These are phyloP conservation scores for Phyllotreta cruciferae DNA, from an alignment of 2,888 invertebrate species.

Conservation along the genomic window DNA sequence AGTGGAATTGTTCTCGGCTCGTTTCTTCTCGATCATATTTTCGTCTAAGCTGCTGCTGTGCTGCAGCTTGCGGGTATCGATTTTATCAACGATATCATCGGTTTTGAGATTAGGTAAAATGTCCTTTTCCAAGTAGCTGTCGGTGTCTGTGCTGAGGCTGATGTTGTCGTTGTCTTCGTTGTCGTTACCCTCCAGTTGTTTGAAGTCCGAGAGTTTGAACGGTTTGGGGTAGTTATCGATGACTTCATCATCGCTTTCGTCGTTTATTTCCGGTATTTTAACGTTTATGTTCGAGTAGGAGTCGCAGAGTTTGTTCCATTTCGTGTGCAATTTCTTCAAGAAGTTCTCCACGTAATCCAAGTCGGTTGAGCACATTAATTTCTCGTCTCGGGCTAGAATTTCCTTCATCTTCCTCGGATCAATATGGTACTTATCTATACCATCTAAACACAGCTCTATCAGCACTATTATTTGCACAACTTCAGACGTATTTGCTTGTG, in stretches of 20 bases:
- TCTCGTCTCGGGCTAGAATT: constrained; percentile 62
- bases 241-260: constrained; percentile 45
- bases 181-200: constrained; percentile 49
- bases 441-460: constrained; percentile 82
- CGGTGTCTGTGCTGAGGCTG: constrained; percentile 56
- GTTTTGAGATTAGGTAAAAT: constrained; percentile 57
- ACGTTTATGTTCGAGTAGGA: constrained; percentile 57
- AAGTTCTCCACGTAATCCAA: constrained; percentile 58
- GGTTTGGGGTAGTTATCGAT: constrained; percentile 40
- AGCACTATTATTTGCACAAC: constrained; percentile 86
- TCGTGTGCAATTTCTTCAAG: constrained; percentile 54
- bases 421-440: constrained; percentile 70
- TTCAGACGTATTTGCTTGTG: constrained; percentile 92
- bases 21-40: constrained; percentile 33
- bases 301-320: constrained; percentile 59
- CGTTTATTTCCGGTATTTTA: constrained; percentile 52
- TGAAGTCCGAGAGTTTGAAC: constrained; percentile 68
- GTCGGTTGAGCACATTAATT: constrained; percentile 51
- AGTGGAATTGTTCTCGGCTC: constrained; percentile 48
- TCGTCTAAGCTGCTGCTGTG: constrained; percentile 47
- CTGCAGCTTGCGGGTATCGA: constrained; percentile 48
- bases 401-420: constrained; percentile 69
- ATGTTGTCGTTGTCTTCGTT: constrained; percentile 55
- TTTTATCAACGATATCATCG: constrained; percentile 52
- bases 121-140: constrained; percentile 57